These are phyloP conservation scores for Colletes latitarsis DNA, from an alignment of 1,140 invertebrate genomes.

Conservation along the genomic window DNA sequence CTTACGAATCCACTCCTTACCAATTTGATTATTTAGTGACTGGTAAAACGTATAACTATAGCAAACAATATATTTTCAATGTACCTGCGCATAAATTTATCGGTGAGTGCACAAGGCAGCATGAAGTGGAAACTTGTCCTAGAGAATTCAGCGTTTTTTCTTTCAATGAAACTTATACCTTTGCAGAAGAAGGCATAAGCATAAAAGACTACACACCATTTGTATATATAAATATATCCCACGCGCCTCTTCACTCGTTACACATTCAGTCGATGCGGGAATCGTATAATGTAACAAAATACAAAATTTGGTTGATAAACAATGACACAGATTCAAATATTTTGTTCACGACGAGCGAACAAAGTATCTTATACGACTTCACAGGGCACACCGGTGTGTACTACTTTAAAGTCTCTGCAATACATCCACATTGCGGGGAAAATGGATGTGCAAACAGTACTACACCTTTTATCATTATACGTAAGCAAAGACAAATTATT, in stretches of 20 bases:
- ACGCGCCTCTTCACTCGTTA: constrained; percentile 62
- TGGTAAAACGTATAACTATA: constrained; percentile 68
- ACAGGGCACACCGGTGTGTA: constrained; percentile 65
- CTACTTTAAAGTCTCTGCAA: constrained; percentile 75
- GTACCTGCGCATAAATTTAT: constrained; percentile 71
- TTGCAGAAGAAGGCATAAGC: constrained; percentile 55
- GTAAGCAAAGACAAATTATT: constrained; percentile 55
- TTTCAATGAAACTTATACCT: not conserved
- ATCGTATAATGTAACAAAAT: constrained; percentile 71
- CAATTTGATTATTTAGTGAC: constrained; percentile 69
- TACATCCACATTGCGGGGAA: constrained; percentile 70
- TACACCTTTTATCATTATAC: constrained; percentile 73
- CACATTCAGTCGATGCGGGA: constrained; percentile 73
- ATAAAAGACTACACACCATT: constrained; percentile 71
- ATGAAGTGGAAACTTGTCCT: not conserved
- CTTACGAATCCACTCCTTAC: constrained; percentile 69
- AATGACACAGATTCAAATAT: constrained; percentile 63
- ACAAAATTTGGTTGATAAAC: constrained; percentile 74
- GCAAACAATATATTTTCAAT: constrained; percentile 73
- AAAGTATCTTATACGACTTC: constrained; percentile 65
- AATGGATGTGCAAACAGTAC: constrained; percentile 74
- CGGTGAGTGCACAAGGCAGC: constrained; percentile 53
- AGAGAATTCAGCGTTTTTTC: not conserved
- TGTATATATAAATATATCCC: constrained; percentile 73
- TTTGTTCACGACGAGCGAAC: constrained; percentile 26